Evolutionary conservation across 2,888 invertebrate species (phyloP), one percentile per base, ranked within the genome.

Genomic region (Erebia ligea): DNA sequence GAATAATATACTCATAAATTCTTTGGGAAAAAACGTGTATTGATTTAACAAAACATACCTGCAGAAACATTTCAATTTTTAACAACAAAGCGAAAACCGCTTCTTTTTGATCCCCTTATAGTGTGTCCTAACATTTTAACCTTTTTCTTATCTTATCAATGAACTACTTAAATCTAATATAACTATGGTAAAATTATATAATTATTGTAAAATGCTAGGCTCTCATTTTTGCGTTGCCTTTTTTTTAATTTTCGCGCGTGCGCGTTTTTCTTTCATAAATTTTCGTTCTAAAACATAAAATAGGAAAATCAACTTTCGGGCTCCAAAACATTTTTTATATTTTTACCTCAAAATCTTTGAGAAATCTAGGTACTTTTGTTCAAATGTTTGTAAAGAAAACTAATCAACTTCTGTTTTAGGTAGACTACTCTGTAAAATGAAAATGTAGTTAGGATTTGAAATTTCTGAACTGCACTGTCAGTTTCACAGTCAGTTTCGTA

Each of bases 11-110:
- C 68, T 63, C 66, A 50, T 69, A 62, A 54, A 71, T 71, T 69
- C 68, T 64, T 57, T 54, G 58, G 58, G 19, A 42, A 71, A 72
- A 67, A 34, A 34, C 34, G 34, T 34, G 1, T 84, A 86, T 87
- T 74, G 84, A 86, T 78, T 85, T 66, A 73, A 77, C 70, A 76
- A 75, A 78, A 67, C 75, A 73, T 82, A 92, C 92, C 91, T 92
- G 92, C 84, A 86, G 82, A 91, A 91, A 91, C 92, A 93, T 92
- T 89, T 93, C 92, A 93, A 83, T 89, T 86, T 82, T 77, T 84
- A 88, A 84, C 81, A 82, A 79, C 75, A 83, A 82, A 86, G 87
- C 86, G 84, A 88, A 83, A 85, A 78, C 74, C 86, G 86, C 89
- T 84, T 80, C 76, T 82, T 82, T 84, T 89, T 86, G 86, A 83